Base-by-base conservation (phyloP, 92 coral and sea anemone genomes). In the Paramuricea clavata region DNA sequence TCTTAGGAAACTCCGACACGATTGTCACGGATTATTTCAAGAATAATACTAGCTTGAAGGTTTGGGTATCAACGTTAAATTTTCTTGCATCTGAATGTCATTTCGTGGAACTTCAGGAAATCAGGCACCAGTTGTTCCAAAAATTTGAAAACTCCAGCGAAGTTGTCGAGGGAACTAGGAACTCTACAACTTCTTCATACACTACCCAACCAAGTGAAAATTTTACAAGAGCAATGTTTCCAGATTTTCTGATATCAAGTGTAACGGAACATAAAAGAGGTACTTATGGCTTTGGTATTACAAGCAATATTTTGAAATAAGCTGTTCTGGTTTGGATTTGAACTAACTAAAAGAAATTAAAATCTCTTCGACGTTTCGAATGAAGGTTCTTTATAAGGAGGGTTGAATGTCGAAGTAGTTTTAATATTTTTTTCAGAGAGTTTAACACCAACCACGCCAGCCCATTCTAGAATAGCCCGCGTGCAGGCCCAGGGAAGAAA, bases 31-130 rank as follows among this genome's bases (percentile, higher is more conserved):
- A 95, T 47, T 95, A 92, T 75, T 95, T 97, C 11, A 93, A 95
- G 59, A 94, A 91, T 70, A 95, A 95, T 87, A 92, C 97, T 22
- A 92, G 98, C 42, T 94, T 94, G 81, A 93, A 90, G 49, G 98
- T 95, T 8, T 90, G 98, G 34, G 70, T 91, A 90, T 94, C 98
- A 88, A 92, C 98, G 9, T 0, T 41, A 17, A 33, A 41, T 8
- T 49, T 74, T 49, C 32, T 0, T 21, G 36, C 30, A 43, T 6
- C 6, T 12, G 33, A 74, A 21, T 74, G 81, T 49, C 22, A 74
- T 43, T 74, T 74, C 81, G 25, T 27, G 9, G 64, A 43, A 74
- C 49, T 74, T 12, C 30, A 44, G 31, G 28, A 49, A 0, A 21
- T 74, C 33, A 15, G 81, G 17, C 33, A 49, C 36, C 33, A 70